phyloP scores from a whole-genome alignment of 2,113 vertebrate species.

The human (Homo sapiens) region DNA sequence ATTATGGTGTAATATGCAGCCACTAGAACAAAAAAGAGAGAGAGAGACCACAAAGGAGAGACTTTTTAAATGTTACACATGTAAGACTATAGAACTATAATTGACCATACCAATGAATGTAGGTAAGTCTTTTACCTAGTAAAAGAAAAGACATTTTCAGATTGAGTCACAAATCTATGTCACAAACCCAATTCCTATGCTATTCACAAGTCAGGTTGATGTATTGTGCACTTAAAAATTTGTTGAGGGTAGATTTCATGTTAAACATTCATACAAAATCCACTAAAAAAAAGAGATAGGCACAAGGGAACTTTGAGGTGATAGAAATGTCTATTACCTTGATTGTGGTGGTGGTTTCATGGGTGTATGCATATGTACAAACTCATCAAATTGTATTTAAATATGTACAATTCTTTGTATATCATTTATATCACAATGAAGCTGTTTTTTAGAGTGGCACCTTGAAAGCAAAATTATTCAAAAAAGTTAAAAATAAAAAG shows the following conservation, averaged over 20 bases:
- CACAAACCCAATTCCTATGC: background rate
- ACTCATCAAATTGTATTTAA: background rate
- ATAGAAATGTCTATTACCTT: background rate
- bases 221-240: background rate
- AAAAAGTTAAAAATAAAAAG: constrained; percentile 19
- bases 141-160: background rate
- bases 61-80: background rate
- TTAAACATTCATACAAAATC: background rate
- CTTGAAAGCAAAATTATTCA: background rate
- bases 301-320: background rate
- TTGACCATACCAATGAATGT: background rate
- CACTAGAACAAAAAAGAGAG: background rate
- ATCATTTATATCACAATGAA: background rate
- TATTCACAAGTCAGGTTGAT: background rate
- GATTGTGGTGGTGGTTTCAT: background rate
- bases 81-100: background rate
- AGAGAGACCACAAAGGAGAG: background rate
- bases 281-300: background rate
- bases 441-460: background rate
- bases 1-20: background rate
- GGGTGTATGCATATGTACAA: background rate
- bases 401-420: background rate
- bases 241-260: background rate
- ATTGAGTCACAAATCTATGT: background rate
- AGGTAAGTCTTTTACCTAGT: background rate